Evolutionary conservation across 2,888 invertebrate genomes (phyloP), one percentile per base, ranked within the genome.

Genomic region (Sphaerophoria rueppellii): DNA sequence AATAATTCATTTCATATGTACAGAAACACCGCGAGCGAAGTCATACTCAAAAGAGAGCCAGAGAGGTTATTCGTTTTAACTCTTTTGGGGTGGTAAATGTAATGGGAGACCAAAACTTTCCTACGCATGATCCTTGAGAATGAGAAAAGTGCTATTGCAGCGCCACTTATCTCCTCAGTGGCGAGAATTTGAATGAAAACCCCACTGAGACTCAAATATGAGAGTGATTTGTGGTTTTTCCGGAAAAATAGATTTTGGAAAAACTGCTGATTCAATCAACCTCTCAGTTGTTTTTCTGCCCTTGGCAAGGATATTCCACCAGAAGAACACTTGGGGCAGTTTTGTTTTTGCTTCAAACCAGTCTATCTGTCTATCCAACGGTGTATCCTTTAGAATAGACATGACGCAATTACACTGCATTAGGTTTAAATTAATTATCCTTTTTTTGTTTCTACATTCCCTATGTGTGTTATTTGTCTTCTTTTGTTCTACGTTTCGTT

Each of bases 401-500:
- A 85, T 85, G 85, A 81, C 85, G 85, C 80, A 85, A 85, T 81
- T 81, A 85, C 81, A 85, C 80, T 81, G 85, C 85, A 85, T 85
- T 85, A 85, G 80, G 76, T 76, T 81, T 85, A 81, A 85, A 85
- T 85, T 81, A 81, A 81, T 77, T 85, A 85, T 81, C 76, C 75
- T 43, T 57, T 82, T 75, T 43, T 43, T 43, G 4, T 4, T 43
- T 43, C 9, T 43, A 9, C 11, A 11, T 43, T 43, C n/a, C n/a
- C 32, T 65, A 50, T 65, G 65, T 65, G 63, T 48, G 48, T 63
- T 65, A 63, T 54, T 70, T 50, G 58, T 82, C 63, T 57, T 71
- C 67, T 67, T 55, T 79, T 60, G 75, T 57, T 58, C 52, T 74
- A 67, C 69, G 16, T 70, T 24, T 75, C 71, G 67, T 52, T 52